Base-by-base conservation (phyloP, 1,140 invertebrate species). In the Manduca sexta region DNA sequence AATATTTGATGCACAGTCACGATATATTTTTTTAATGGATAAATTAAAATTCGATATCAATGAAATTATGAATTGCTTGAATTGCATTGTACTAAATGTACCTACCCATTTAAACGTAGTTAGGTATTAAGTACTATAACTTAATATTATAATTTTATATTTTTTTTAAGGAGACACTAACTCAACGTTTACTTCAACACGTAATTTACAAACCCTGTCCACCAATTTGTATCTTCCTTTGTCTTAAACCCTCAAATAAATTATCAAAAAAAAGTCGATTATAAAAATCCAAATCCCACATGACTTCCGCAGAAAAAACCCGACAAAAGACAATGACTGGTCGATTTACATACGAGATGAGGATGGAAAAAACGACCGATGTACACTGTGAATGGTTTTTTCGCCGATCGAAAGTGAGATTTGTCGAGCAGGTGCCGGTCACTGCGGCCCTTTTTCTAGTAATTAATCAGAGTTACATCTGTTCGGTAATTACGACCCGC, bases 401-500 rank as follows among this genome's bases (percentile, higher is more conserved):
- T 41, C 38, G 41, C 18, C 52, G 47, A 74, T 67, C 64, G 75
- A 78, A 74, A 82, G 78, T 75, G 70, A 74, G 69, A 68, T 69
- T 66, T 58, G 53, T 49, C 26, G 49, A 68, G 74, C 78, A 80
- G 78, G 78, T 79, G 75, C 55, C 49, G 21, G 21, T 26, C 21
- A 26, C 21, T 8, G 21, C 50, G 56, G 59, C 56, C 49, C 52
- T 76, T 80, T 80, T 77, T 79, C 66, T 70, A 69, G 51, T 70
- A 79, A 82, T 82, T 82, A 82, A 82, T 82, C 78, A 74, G 66
- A 10, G 50, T 50, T 67, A 69, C 75, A 78, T 79, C 76, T 80
- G 76, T 79, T 74, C 4, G 21, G 56, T 78, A 79, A 82, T 79
- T 76, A 82, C 62, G 52, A 44, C 37, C 52, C 56, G 46, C 37